phyloP scores from a whole-genome alignment of 2,113 vertebrate species.

The Semnornis frantzii region DNA sequence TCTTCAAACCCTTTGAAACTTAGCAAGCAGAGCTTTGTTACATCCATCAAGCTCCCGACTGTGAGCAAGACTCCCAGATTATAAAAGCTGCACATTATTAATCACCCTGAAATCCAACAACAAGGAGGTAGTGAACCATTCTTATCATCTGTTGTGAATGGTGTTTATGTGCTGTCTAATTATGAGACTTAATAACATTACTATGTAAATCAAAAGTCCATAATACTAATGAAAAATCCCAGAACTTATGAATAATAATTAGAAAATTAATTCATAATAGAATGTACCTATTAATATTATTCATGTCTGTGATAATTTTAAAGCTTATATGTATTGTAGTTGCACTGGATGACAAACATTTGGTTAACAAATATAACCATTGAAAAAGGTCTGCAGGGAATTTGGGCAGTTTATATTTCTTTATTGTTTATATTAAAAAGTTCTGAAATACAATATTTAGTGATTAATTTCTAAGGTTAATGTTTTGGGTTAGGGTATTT shows the following conservation, averaged over 20 bases:
- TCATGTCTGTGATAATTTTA: conserved; percentile 44
- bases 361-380: background rate
- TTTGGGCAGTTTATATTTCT: background rate
- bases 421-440: background rate
- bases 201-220: conserved; percentile 61
- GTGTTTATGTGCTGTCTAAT: conserved; percentile 16
- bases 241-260: conserved; percentile 50
- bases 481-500: background rate
- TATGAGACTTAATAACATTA: conserved; percentile 32
- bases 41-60: background rate
- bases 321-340: background rate
- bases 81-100: background rate
- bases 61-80: background rate
- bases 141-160: conserved; percentile 11
- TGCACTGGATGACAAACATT: background rate
- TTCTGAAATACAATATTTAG: conserved; percentile 1
- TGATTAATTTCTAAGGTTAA: conserved; percentile 24
- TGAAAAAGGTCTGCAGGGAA: background rate
- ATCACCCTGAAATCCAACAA: background rate
- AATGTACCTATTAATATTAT: background rate
- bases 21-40: background rate
- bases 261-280: conserved; percentile 49
- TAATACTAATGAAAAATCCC: conserved; percentile 39
- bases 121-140: conserved; percentile 22
- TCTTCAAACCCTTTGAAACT: background rate